Conservation (phyloP, 1,140 invertebrate genomes). For the Drosophila nigromelanica region DNA sequence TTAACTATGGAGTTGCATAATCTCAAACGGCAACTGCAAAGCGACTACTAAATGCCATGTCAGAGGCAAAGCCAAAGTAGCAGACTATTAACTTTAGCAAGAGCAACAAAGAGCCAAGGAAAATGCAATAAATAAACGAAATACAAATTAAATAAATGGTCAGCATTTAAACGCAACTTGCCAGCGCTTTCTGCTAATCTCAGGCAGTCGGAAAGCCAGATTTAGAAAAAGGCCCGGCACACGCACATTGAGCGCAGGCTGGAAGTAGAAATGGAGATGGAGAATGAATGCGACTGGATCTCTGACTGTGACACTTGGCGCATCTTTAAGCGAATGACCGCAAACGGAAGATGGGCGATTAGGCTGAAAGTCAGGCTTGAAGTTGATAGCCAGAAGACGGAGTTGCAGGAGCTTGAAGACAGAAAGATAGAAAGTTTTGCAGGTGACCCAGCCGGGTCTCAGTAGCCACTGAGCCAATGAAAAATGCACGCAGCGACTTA, state of each 20-base stretch:
- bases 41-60: slow-evolving; percentile 30
- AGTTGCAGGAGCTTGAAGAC: slow-evolving; percentile 15
- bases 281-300: slow-evolving; percentile 20
- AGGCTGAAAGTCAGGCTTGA: slow-evolving; percentile 53
- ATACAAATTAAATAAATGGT: slow-evolving; percentile 78
- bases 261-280: slow-evolving; percentile 3
- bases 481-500: slow-evolving; percentile 63
- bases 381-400: slow-evolving; percentile 49
- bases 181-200: slow-evolving; percentile 63
- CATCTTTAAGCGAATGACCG: slow-evolving; percentile 59
- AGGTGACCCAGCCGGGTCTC: slow-evolving; percentile 51
- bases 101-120: slow-evolving; percentile 8
- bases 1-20: slow-evolving; percentile 49
- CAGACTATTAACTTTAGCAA: slow-evolving; percentile 25
- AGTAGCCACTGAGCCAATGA: slow-evolving; percentile 67
- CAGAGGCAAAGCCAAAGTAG: slow-evolving; percentile 15
- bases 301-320: slow-evolving; percentile 60
- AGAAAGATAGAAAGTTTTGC: slow-evolving; percentile 72
- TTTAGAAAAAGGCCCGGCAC: slow-evolving; percentile 19
- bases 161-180: slow-evolving; percentile 72
- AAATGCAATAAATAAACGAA: slow-evolving; percentile 48
- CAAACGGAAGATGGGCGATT: slow-evolving; percentile 63
- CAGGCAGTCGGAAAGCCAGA: slow-evolving; percentile 29
- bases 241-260: slow-evolving; percentile 33
- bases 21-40: slow-evolving; percentile 25